Base-by-base conservation (phyloP, 2,888 invertebrate genomes). In the Magallana nippona region DNA sequence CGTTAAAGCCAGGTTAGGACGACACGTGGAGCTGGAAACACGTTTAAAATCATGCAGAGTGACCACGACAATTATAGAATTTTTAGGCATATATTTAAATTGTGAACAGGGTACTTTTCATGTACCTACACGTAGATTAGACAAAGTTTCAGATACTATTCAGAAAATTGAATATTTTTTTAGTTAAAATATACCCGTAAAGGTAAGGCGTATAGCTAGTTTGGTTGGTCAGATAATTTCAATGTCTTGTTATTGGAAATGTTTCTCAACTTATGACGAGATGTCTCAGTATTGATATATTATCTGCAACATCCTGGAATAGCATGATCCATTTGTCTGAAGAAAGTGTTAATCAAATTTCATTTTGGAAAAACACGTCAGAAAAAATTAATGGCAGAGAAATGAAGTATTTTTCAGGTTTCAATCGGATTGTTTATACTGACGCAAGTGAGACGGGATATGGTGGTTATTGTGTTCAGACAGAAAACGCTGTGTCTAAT, bases 181-280 rank as follows among this genome's bases (percentile, higher is more conserved):
- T 11, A 60, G 55, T 3, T 27, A 15, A 1, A 78, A 82, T 11
- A 57, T 62, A 55, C 13, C 22, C 3, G 84, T 86, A 1, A 83
- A 44, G 27, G 86, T 85, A 19, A 44, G 83, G 32, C 83, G 82
- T 55, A 84, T 87, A 17, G 87, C 85, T 58, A 85, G 87, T 82
- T 44, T 88, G 11, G 86, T 87, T 11, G 87, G 87, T 15, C 87
- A 88, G 71, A 83, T 88, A 17, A 87, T 86, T 56, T 88, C 86
- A 62, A 87, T 87, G 85, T 82, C 83, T 86, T 27, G 88, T 88
- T 44, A 71, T 88, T 13, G 89, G 88, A 17, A 82, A 83, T 71
- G 81, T 88, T n/a, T 55, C 77, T 10, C 86, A 88, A 58, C 82
- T 88, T 19, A 88, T 89, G 88, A 87, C 88, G 0, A 85, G 83